Evolutionary conservation across 30 jellyfish, hydroid and myxozoan genomes (phyloP).

Genomic region (Aurelia sp.): DNA sequence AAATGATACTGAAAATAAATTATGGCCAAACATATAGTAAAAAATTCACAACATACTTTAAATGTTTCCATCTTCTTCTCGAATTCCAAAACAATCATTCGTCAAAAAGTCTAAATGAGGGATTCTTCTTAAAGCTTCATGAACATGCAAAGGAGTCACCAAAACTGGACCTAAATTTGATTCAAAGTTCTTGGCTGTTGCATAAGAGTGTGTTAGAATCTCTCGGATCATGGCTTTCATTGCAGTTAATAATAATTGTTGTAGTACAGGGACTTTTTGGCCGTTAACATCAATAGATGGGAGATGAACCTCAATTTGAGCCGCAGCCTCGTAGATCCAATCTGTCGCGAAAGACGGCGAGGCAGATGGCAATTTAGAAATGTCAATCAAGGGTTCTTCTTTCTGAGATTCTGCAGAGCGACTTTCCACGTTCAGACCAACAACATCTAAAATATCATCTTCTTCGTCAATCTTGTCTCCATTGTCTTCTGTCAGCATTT

Average conservation of each 20-base stretch:
- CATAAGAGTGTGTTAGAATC: constrained; percentile 50
- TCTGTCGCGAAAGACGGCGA: constrained; percentile 39
- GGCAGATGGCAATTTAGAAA: constrained; percentile 19
- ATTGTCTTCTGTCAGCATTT: not conserved
- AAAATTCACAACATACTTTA: not conserved
- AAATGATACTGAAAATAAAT: no score
- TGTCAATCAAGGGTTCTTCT: constrained; percentile 5
- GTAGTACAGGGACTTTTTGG: constrained; percentile 69
- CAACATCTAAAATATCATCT: constrained; percentile 35
- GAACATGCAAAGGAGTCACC: constrained; percentile 77
- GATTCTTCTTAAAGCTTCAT: constrained; percentile 21
- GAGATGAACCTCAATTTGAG: constrained; percentile 76
- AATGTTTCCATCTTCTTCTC: constrained; percentile 57
- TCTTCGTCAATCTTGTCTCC: constrained; percentile 16
- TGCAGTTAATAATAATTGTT: constrained; percentile 67
- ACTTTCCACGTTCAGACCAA: not conserved
- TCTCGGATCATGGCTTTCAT: constrained; percentile 76
- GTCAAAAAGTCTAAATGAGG: constrained; percentile 83
- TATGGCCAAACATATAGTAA: no score
- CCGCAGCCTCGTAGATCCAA: constrained; percentile 88
- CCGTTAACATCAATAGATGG: constrained; percentile 39
- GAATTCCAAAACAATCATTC: constrained; percentile 63
- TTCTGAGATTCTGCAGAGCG: not conserved
- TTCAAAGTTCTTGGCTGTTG: constrained; percentile 41
- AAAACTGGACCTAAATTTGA: constrained; percentile 67